Evolutionary conservation across 2,113 vertebrate species (phyloP).

Genomic region (Piprites chloris): DNA sequence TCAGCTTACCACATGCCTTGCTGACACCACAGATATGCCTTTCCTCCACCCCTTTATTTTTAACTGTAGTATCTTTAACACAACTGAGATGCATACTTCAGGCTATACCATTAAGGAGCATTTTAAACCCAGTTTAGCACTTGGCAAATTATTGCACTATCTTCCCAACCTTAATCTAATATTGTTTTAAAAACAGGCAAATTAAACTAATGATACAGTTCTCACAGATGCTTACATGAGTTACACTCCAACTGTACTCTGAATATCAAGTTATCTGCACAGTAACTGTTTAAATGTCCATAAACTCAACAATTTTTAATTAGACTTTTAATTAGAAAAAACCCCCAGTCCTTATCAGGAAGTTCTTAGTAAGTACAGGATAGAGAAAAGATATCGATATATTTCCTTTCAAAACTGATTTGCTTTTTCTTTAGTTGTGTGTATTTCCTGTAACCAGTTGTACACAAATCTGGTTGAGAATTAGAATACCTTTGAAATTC

Average conservation of each 20-base stretch:
- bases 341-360: neutral
- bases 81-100: neutral
- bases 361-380: neutral
- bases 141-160: neutral
- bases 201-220: neutral
- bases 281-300: neutral
- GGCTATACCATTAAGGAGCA: neutral
- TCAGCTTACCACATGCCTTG: constrained; percentile 37
- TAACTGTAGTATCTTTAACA: constrained; percentile 43
- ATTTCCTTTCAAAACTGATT: neutral
- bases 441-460: neutral
- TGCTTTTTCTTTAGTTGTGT: neutral
- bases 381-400: neutral
- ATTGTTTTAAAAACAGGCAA: neutral
- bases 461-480: neutral
- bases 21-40: constrained; percentile 44
- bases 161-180: neutral
- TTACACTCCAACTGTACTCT: neutral
- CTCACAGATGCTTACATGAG: neutral
- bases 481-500: neutral
- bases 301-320: neutral
- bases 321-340: too few relatives aligned
- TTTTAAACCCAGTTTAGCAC: constrained; percentile 14
- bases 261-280: neutral
- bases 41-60: constrained; percentile 53